These are phyloP conservation scores for Drosophila algonquin DNA, from an alignment of 2,888 invertebrate species.

Conservation along the genomic window DNA sequence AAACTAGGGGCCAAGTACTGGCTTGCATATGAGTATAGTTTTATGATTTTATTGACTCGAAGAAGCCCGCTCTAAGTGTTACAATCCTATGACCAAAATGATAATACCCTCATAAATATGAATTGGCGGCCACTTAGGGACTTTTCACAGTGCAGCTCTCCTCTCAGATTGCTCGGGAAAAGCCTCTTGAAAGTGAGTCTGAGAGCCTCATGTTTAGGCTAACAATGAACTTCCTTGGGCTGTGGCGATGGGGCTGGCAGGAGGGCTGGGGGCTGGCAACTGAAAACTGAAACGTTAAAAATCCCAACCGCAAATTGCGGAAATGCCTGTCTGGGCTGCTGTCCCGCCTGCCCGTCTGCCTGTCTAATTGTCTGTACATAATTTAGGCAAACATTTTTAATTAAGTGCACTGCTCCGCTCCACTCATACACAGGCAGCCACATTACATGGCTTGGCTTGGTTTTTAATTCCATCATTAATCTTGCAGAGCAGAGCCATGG, in stretches of 20 bases:
- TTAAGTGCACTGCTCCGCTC: conserved; percentile 54
- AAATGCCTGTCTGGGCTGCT: conserved; percentile 46
- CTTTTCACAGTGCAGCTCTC: conserved; percentile 6
- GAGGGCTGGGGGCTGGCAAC: background rate
- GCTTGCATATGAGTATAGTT: too few relatives aligned
- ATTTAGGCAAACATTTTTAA: conserved; percentile 66
- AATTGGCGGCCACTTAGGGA: conserved; percentile 35
- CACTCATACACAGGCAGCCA: conserved; percentile 22
- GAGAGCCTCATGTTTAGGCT: conserved; percentile 27
- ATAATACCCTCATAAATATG: conserved; percentile 25
- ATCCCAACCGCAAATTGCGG: conserved; percentile 44
- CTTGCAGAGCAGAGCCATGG: conserved; percentile 25
- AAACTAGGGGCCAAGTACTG: too few relatives aligned
- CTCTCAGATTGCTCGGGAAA: conserved; percentile 23
- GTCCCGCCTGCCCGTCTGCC: conserved; percentile 33
- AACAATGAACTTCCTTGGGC: conserved; percentile 29
- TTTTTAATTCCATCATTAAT: conserved; percentile 55
- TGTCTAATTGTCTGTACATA: conserved; percentile 64
- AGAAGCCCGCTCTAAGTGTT: background rate
- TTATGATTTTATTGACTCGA: background rate
- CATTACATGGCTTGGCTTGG: conserved; percentile 19
- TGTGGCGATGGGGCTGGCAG: background rate
- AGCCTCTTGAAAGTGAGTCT: conserved; percentile 13
- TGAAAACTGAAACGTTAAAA: background rate
- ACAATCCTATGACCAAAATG: background rate